Conservation (phyloP, 2,888 invertebrate genomes). For the Tenthredo livida region DNA sequence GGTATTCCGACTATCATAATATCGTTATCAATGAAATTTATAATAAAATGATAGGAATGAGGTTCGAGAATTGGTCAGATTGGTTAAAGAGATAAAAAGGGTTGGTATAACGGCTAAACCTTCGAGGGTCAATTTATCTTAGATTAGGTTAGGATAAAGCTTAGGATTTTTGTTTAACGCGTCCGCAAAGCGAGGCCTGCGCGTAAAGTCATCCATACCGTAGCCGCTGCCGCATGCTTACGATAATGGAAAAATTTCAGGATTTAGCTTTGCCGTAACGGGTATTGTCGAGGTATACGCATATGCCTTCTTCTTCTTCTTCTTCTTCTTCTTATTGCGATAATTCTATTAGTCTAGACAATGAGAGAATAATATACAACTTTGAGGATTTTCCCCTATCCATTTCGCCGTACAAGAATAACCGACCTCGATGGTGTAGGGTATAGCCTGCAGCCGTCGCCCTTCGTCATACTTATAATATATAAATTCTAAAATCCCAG, state of each 20-base stretch:
- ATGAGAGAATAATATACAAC: constrained; percentile 32
- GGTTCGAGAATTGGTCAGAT: background rate
- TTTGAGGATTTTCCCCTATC: background rate
- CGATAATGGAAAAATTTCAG: constrained; percentile 27
- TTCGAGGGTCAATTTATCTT: background rate
- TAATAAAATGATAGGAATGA: background rate
- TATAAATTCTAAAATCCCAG: background rate
- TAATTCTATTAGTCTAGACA: constrained; percentile 43
- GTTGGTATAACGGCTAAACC: background rate
- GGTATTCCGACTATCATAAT: background rate
- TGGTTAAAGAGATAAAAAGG: background rate
- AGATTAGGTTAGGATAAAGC: constrained; percentile 5
- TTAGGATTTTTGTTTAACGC: constrained; percentile 12
- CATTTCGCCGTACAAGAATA: constrained; percentile 11
- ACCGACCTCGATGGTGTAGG: background rate
- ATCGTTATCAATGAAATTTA: background rate
- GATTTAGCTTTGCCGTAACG: constrained; percentile 11
- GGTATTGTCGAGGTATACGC: background rate
- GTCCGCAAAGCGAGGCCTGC: constrained; percentile 11
- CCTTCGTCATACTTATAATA: background rate
- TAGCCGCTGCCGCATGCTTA: background rate
- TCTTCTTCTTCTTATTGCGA: constrained; percentile 17
- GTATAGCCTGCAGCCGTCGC: background rate
- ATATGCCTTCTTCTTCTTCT: constrained; percentile 1
- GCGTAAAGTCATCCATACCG: background rate